These are phyloP conservation scores for Thalassaphorura encarpata DNA, from an alignment of 1,140 invertebrate genomes.

Conservation along the genomic window DNA sequence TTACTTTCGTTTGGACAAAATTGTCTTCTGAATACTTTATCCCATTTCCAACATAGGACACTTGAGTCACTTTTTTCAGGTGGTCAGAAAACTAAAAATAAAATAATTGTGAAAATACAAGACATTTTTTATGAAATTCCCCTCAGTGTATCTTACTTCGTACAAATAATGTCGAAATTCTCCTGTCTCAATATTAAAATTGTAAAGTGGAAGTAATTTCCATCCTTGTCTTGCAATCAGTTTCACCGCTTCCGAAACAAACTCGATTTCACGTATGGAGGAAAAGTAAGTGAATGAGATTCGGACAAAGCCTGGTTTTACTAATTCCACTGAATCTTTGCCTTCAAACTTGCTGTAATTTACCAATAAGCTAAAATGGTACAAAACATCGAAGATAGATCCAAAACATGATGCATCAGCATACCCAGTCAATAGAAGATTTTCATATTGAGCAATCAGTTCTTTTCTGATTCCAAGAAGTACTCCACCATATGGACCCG, in stretches of 20 bases:
- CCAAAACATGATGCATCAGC: background rate
- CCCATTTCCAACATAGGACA: constrained; percentile 58
- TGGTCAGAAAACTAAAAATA: constrained; percentile 50
- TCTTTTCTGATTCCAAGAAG: constrained; percentile 69
- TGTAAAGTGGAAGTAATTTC: constrained; percentile 79
- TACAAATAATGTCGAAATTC: constrained; percentile 81
- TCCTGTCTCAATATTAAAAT: constrained; percentile 71
- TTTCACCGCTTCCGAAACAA: constrained; percentile 71
- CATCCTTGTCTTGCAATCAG: constrained; percentile 76
- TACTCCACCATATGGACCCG: constrained; percentile 73
- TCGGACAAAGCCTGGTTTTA: constrained; percentile 75
- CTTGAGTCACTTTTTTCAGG: constrained; percentile 62
- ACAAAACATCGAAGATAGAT: background rate
- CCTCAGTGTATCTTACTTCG: constrained; percentile 38
- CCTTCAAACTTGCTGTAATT: constrained; percentile 47
- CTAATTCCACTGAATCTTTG: constrained; percentile 58
- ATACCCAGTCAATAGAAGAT: constrained; percentile 50
- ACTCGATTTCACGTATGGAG: constrained; percentile 63
- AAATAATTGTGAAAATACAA: constrained; percentile 5
- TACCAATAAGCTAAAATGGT: constrained; percentile 46
- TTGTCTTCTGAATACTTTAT: constrained; percentile 37
- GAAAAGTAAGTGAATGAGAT: constrained; percentile 80
- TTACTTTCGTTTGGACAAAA: constrained; percentile 43
- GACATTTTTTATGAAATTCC: background rate
- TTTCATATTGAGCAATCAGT: constrained; percentile 63